Conservation (phyloP, 2,113 vertebrate species). For the Collichthys lucidus region DNA sequence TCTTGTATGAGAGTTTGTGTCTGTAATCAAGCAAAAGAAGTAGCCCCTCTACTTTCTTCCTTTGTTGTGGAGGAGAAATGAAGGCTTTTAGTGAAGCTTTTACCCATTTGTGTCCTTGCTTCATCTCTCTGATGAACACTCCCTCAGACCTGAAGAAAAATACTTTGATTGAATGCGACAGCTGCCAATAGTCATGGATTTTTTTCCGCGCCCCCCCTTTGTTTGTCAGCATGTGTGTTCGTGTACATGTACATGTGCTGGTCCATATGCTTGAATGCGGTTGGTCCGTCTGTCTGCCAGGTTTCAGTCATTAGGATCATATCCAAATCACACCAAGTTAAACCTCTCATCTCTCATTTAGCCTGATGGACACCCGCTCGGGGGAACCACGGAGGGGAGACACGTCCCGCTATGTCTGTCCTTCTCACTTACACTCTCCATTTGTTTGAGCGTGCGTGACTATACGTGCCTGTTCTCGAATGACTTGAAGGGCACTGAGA, state of each 20-base stretch:
- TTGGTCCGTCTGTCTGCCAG: slow-evolving; percentile 45
- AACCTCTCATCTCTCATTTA: slow-evolving; percentile 78
- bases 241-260: neutral
- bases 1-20: slow-evolving; percentile 25
- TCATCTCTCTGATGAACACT: slow-evolving; percentile 37
- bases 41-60: slow-evolving; percentile 4
- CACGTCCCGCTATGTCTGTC: slow-evolving; percentile 59
- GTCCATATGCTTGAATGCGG: slow-evolving; percentile 43
- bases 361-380: slow-evolving; percentile 73
- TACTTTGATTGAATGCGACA: slow-evolving; percentile 59
- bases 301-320: slow-evolving; percentile 66
- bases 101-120: slow-evolving; percentile 33
- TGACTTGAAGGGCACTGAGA: slow-evolving; percentile 64
- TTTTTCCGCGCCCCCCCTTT: neutral
- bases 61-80: slow-evolving; percentile 40
- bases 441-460: slow-evolving; percentile 62
- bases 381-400: slow-evolving; percentile 59
- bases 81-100: slow-evolving; percentile 43
- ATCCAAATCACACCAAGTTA: slow-evolving; percentile 67
- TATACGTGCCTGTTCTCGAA: slow-evolving; percentile 55
- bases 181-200: slow-evolving; percentile 60
- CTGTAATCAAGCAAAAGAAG: slow-evolving; percentile 58
- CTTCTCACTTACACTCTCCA: slow-evolving; percentile 51
- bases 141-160: slow-evolving; percentile 39
- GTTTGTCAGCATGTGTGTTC: slow-evolving; percentile 6